A percentile compares a stretch with the other conserved stretches of the same genome.
Evolutionary conservation across 1,140 invertebrate species (phyloP).

Genomic region (Wasmannia auropunctata): DNA sequence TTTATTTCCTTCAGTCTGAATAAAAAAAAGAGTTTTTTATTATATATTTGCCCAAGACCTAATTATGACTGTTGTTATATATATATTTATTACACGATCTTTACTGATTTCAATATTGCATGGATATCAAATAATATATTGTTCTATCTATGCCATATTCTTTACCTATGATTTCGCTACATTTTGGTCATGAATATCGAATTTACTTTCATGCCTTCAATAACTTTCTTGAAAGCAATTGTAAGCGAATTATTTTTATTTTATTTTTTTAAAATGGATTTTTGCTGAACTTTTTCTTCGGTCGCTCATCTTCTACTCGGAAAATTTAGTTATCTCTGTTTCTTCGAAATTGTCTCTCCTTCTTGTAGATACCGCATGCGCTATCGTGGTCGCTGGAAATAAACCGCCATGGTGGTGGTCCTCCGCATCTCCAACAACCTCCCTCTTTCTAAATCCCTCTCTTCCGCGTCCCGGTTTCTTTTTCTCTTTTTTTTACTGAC

Average conservation of each 20-base stretch:
- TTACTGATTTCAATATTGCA: neutral
- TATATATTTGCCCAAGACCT: neutral
- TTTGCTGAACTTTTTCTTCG: neutral
- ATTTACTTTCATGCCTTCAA: neutral
- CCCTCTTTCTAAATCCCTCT: neutral
- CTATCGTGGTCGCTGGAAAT: conserved; percentile 85
- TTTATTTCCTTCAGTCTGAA: neutral
- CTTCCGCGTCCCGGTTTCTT: conserved; percentile 70
- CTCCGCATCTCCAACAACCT: conserved; percentile 12
- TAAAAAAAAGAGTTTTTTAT: neutral
- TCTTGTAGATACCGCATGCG: conserved; percentile 86
- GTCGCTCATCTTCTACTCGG: neutral
- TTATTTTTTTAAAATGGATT: neutral
- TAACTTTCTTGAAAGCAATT: neutral
- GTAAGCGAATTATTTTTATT: neutral
- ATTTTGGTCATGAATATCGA: neutral
- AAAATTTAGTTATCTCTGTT: conserved; percentile 4
- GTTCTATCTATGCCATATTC: neutral
- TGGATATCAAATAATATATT: neutral
- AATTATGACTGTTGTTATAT: neutral
- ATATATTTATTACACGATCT: neutral
- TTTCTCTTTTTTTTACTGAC: conserved; percentile 75
- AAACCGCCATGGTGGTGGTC: conserved; percentile 83
- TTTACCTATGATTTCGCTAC: neutral
- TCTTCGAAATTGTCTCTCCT: conserved; percentile 76